These are phyloP conservation scores for Triops cancriformis DNA, from an alignment of 1,140 invertebrate genomes.

Conservation along the genomic window DNA sequence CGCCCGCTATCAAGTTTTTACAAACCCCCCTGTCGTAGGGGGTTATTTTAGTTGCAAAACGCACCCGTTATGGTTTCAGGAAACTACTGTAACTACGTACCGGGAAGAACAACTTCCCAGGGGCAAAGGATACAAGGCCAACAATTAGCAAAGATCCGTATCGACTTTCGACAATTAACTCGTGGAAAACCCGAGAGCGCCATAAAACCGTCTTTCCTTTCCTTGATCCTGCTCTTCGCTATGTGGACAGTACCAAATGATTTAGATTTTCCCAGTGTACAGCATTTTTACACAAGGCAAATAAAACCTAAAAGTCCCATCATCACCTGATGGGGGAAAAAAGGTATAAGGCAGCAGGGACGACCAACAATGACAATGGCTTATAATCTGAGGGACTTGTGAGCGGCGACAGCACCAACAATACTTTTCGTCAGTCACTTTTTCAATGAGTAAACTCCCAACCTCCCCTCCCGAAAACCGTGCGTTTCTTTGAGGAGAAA, in stretches of 20 bases:
- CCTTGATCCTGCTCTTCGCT: too few relatives aligned
- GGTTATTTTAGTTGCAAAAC: background rate
- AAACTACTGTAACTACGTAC: background rate
- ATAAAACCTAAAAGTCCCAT: background rate
- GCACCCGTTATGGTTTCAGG: background rate
- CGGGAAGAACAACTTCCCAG: background rate
- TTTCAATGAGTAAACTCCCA: constrained; percentile 6
- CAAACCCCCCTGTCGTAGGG: background rate
- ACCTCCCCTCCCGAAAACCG: background rate
- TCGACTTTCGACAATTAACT: background rate
- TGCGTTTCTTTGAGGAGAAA: background rate
- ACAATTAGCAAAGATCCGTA: background rate
- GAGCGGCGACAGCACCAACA: background rate
- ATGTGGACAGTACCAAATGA: too few relatives aligned
- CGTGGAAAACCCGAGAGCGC: background rate
- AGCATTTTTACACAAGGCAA: too few relatives aligned
- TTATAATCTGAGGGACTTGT: constrained; percentile 5
- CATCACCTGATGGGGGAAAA: background rate
- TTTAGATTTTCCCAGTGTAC: too few relatives aligned
- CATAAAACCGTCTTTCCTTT: background rate
- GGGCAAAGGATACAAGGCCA: background rate
- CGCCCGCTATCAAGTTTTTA: constrained; percentile 1
- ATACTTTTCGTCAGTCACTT: constrained; percentile 10
- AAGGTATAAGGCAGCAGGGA: background rate
- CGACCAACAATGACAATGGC: background rate